Evolutionary conservation across 2,113 vertebrate genomes (phyloP).

Genomic region (Elephas maximus): DNA sequence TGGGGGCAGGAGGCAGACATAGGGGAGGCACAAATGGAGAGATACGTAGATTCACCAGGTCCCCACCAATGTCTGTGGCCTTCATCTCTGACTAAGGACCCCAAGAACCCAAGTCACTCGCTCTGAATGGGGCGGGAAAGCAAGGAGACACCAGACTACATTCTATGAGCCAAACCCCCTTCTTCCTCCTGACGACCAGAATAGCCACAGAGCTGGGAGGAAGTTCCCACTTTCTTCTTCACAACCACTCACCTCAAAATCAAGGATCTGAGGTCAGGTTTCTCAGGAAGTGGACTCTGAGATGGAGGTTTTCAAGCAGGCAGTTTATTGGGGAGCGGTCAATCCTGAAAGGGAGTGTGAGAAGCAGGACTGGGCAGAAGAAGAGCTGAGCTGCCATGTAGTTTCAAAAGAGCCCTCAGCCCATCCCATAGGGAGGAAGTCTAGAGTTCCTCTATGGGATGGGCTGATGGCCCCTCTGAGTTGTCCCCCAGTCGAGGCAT

Average conservation of each 20-base stretch:
- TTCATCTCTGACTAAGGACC: background rate
- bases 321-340: background rate
- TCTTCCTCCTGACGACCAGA: background rate
- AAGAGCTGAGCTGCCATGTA: background rate
- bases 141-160: background rate
- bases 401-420: background rate
- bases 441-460: too few relatives aligned
- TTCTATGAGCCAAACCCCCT: background rate
- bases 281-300: background rate
- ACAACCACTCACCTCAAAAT: background rate
- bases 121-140: background rate
- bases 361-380: background rate
- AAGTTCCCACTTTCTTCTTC: background rate
- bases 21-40: background rate
- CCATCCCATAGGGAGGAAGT: background rate
- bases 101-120: background rate
- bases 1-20: rapidly evolving
- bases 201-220: background rate
- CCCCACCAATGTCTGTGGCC: background rate
- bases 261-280: background rate
- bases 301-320: background rate
- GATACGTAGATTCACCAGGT: background rate
- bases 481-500: background rate
- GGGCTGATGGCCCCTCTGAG: background rate
- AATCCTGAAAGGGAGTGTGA: background rate